Evolutionary conservation across 2,888 invertebrate genomes (phyloP).

Genomic region (Phortica magna): DNA sequence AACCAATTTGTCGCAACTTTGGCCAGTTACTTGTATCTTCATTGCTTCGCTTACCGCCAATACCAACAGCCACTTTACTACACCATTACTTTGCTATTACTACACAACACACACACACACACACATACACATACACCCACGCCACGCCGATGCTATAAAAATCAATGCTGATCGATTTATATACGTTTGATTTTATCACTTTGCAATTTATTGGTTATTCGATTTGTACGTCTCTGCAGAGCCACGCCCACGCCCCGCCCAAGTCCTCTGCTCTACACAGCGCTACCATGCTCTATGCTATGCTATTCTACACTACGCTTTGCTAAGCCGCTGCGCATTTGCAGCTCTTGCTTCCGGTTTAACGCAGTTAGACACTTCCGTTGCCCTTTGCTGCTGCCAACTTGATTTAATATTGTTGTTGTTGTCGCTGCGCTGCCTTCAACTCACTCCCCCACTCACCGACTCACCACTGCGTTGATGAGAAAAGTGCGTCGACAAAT

Average conservation of each 20-base stretch:
- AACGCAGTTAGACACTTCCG: slow-evolving; percentile 31
- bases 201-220: slow-evolving; percentile 15
- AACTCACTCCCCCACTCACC: background rate
- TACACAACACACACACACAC: background rate
- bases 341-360: slow-evolving; percentile 17
- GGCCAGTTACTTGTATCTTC: background rate
- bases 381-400: background rate
- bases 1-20: slow-evolving; percentile 26
- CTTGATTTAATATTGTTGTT: background rate
- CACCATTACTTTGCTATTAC: background rate
- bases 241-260: too few species aligned
- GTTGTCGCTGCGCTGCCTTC: background rate
- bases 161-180: slow-evolving; percentile 25
- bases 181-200: slow-evolving; percentile 26
- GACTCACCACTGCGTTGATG: background rate
- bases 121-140: background rate
- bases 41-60: background rate
- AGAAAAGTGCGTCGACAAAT: background rate
- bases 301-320: background rate
- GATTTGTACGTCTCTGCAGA: background rate
- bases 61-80: background rate
- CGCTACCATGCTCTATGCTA: background rate
- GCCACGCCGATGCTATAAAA: background rate
- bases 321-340: slow-evolving; percentile 1
- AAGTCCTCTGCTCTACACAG: background rate